Evolutionary conservation across 2,797 vertebrate genomes (phyloP).

Genomic region (Amblyopsis hoosieri): DNA sequence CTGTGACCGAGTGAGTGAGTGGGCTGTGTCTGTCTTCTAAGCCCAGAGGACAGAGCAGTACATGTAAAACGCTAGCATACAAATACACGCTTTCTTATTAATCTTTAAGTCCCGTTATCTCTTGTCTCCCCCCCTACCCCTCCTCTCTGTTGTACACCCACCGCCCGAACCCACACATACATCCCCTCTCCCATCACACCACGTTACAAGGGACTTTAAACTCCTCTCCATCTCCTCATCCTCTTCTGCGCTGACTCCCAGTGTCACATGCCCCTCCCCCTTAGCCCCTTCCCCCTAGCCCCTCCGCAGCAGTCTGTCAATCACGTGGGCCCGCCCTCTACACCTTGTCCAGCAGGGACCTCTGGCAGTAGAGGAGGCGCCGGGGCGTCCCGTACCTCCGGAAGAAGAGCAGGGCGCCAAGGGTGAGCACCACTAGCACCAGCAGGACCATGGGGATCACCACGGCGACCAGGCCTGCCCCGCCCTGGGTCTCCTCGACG

Average conservation of each 20-base stretch:
- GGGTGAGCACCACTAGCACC: slow-evolving; percentile 82
- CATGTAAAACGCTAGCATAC: slow-evolving; percentile 69
- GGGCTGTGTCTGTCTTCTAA: no score
- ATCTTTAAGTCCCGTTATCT: slow-evolving; percentile 49
- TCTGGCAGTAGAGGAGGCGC: slow-evolving; percentile 89
- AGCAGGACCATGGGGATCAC: slow-evolving; percentile 85
- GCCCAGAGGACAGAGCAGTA: slow-evolving; percentile 7
- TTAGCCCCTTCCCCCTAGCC: slow-evolving; percentile 9
- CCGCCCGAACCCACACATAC: no score
- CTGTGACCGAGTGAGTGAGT: background rate
- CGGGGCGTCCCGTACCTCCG: slow-evolving; percentile 88
- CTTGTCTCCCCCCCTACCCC: slow-evolving; percentile 28
- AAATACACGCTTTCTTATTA: slow-evolving; percentile 76
- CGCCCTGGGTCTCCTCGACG: slow-evolving; percentile 72
- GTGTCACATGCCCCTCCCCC: background rate
- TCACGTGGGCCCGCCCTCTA: slow-evolving; percentile 50
- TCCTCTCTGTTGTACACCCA: slow-evolving; percentile 4
- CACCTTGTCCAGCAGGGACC: slow-evolving; percentile 85
- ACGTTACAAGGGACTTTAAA: background rate
- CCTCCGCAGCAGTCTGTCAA: slow-evolving; percentile 41
- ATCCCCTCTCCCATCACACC: background rate
- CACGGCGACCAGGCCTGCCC: slow-evolving; percentile 75
- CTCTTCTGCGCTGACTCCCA: background rate
- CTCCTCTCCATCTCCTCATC: background rate
- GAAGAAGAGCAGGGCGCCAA: slow-evolving; percentile 88